phyloP scores from a whole-genome alignment of 1,140 invertebrate species.

The Heterodera schachtii region DNA sequence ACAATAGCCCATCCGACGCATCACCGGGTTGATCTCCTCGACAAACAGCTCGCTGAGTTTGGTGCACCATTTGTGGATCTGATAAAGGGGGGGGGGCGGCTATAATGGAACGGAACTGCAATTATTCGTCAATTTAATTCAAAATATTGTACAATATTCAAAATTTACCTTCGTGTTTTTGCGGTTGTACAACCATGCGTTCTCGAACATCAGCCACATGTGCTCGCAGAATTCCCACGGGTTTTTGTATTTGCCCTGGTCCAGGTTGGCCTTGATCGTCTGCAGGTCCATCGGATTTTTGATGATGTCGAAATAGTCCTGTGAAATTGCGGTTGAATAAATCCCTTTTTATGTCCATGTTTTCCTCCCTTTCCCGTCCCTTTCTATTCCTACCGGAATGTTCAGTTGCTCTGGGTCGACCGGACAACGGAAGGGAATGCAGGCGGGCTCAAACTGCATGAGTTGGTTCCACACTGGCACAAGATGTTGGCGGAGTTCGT shows the following conservation, averaged over 20 bases:
- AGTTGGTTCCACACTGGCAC: constrained; percentile 93
- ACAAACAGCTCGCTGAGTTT: constrained; percentile 97
- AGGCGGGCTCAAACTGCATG: constrained; percentile 84
- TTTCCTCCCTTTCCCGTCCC: too few relatives aligned
- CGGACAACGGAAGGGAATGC: constrained; percentile 89
- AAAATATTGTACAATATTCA: too few relatives aligned
- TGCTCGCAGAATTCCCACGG: constrained; percentile 99
- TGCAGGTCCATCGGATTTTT: constrained; percentile 97
- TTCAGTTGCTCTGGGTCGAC: constrained; percentile 78
- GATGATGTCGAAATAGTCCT: constrained; percentile 98
- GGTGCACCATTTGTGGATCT: constrained; percentile 33
- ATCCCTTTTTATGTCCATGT: too few relatives aligned
- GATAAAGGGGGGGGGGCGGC: too few relatives aligned
- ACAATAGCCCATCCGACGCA: constrained; percentile 96
- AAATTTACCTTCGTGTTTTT: constrained; percentile 86
- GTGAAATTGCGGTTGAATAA: constrained; percentile 57
- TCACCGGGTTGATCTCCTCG: constrained; percentile 94
- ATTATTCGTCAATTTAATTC: too few relatives aligned
- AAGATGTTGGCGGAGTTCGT: constrained; percentile 85
- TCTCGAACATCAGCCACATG: constrained; percentile 99
- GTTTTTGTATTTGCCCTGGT: constrained; percentile 85
- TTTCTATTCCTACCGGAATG: constrained; percentile 57
- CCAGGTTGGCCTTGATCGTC: constrained; percentile 89
- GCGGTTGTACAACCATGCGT: constrained; percentile 98
- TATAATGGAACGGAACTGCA: too few relatives aligned